These are phyloP conservation scores for Barypeithes pellucidus DNA, from an alignment of 2,888 invertebrate genomes.

Conservation along the genomic window DNA sequence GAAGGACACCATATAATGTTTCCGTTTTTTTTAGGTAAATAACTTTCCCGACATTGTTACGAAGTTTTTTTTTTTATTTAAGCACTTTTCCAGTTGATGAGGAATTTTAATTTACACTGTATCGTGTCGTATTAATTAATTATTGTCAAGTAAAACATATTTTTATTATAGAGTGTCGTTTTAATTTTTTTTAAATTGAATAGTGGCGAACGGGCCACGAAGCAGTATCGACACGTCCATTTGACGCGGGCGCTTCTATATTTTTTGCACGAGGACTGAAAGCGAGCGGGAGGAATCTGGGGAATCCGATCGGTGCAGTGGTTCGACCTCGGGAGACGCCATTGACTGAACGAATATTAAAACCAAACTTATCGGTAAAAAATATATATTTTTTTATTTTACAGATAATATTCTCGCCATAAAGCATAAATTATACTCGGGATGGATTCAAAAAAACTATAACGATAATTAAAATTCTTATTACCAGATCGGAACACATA, in stretches of 20 bases:
- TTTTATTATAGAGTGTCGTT: conserved; percentile 24
- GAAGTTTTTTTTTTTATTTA: conserved; percentile 27
- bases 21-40: conserved; percentile 17
- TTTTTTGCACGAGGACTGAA: too few relatives aligned
- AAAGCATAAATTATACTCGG: conserved; percentile 11
- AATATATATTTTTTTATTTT: conserved; percentile 17
- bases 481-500: too few relatives aligned
- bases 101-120: conserved; percentile 23
- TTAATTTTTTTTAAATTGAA: too few relatives aligned
- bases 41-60: conserved; percentile 14
- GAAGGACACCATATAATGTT: conserved; percentile 38
- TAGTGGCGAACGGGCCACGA: too few relatives aligned
- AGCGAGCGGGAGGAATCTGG: too few relatives aligned
- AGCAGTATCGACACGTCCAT: too few relatives aligned
- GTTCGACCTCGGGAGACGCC: too few relatives aligned
- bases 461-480: not conserved
- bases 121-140: conserved; percentile 21
- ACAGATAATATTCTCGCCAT: not conserved
- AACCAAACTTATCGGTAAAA: not conserved
- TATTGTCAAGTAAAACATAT: conserved; percentile 31
- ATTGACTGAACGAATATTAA: too few relatives aligned
- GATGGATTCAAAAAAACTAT: not conserved
- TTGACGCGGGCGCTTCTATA: too few relatives aligned
- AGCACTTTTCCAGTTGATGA: conserved; percentile 27
- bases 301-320: too few relatives aligned